Evolutionary conservation across 2,888 invertebrate genomes (phyloP).

Genomic region (Philopedon plagiatum): DNA sequence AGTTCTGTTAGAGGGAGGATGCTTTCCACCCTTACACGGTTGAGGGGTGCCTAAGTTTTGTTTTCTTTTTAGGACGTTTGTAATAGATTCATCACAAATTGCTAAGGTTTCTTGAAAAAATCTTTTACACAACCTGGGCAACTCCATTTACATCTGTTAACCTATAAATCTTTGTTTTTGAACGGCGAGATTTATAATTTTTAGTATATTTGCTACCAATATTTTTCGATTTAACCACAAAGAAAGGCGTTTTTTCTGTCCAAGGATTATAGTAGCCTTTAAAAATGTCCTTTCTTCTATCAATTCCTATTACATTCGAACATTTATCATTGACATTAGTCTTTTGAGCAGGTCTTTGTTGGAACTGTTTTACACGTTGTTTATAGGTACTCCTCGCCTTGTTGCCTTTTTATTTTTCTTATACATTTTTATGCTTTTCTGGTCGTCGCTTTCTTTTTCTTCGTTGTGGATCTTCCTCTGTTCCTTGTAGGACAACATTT

Average conservation of each 20-base stretch:
- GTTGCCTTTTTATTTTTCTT: neutral
- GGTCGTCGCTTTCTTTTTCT: neutral
- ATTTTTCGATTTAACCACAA: neutral
- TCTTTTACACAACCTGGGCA: neutral
- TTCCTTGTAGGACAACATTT: neutral
- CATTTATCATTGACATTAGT: neutral
- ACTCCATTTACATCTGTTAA: neutral
- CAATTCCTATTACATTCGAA: too few species aligned
- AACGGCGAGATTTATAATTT: neutral
- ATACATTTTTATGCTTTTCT: neutral
- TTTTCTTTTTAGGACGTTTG: neutral
- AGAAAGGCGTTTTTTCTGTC: neutral
- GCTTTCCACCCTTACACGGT: neutral
- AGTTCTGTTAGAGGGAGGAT: neutral
- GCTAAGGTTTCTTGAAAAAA: neutral
- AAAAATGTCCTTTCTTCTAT: neutral
- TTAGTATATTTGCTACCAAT: neutral
- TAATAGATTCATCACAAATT: neutral
- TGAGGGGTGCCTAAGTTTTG: neutral
- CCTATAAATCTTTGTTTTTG: neutral
- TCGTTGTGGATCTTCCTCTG: neutral
- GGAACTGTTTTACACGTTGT: neutral
- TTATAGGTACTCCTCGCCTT: neutral
- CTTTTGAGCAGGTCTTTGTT: neutral
- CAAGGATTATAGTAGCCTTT: neutral